Conservation (phyloP, 2,113 vertebrate species). For the Burhinus oedicnemus region DNA sequence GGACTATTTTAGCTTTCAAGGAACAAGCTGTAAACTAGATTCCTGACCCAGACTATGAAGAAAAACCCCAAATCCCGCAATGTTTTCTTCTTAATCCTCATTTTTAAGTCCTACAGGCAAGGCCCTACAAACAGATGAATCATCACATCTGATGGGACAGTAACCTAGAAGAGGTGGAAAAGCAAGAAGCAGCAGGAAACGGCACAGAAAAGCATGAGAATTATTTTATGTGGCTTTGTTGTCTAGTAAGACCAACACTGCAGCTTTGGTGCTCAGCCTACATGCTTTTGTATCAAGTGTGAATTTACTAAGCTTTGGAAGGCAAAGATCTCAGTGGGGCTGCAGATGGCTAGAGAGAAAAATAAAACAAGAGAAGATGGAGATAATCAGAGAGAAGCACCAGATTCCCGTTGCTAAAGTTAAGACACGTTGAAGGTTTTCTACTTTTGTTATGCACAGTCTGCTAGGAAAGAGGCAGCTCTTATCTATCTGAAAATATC, state of each 20-base stretch:
- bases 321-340: background rate
- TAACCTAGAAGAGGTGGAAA: background rate
- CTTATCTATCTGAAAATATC: background rate
- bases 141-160: background rate
- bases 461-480: background rate
- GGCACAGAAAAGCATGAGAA: background rate
- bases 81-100: background rate
- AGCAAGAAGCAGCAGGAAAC: background rate
- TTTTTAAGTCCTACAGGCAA: background rate
- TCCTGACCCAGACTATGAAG: background rate
- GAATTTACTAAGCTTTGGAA: background rate
- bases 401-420: background rate
- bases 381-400: background rate
- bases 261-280: background rate
- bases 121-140: background rate
- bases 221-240: background rate
- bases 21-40: background rate
- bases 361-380: background rate
- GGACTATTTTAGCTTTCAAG: background rate
- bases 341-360: background rate
- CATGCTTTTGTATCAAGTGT: background rate
- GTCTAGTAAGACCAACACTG: background rate
- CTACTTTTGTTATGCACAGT: background rate
- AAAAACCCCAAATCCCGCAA: rapidly evolving
- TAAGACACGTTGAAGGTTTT: background rate